Percentiles rank a stretch among this genome's conserved stretches.
These are phyloP conservation scores for Akabosia matsudoensis DNA, from an alignment of 1,140 invertebrate species.

Conservation along the genomic window DNA sequence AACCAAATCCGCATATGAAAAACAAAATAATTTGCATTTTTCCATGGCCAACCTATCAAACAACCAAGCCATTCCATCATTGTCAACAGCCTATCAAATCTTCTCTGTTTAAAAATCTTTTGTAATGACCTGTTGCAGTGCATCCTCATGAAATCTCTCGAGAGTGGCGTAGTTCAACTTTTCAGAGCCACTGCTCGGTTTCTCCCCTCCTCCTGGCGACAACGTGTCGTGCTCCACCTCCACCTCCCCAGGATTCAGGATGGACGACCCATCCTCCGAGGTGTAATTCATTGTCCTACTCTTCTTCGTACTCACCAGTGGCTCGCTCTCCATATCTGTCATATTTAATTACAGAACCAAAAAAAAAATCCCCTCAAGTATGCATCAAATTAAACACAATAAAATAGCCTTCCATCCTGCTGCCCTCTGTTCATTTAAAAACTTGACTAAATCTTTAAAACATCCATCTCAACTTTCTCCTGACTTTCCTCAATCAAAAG, in stretches of 20 bases:
- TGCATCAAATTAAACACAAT: no score
- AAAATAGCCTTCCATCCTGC: no score
- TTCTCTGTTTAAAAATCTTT: no score
- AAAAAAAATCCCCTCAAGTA: no score
- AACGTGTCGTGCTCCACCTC: no score
- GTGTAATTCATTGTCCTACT: slow-evolving; percentile 42
- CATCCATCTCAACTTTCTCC: no score
- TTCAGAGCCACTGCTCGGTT: slow-evolving; percentile 27
- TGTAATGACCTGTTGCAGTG: slow-evolving; percentile 42
- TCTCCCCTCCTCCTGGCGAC: slow-evolving; percentile 29
- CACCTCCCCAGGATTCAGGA: slow-evolving; percentile 26
- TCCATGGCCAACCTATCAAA: slow-evolving; percentile 44
- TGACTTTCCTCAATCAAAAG: no score
- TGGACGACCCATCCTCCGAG: slow-evolving; percentile 42
- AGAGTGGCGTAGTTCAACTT: slow-evolving; percentile 36
- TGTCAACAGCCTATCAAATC: no score
- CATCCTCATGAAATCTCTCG: slow-evolving; percentile 47
- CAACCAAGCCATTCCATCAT: slow-evolving; percentile 4
- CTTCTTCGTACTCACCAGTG: slow-evolving; percentile 39
- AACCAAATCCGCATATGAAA: slow-evolving; percentile 40
- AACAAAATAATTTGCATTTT: slow-evolving; percentile 42
- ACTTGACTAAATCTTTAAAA: no score
- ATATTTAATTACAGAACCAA: no score
- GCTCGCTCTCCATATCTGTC: slow-evolving; percentile 47
- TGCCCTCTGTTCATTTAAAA: no score